Evolutionary conservation across 2,113 vertebrate genomes (phyloP), one percentile per base, ranked within the genome.

Genomic region (Hemiscyllium ocellatum): DNA sequence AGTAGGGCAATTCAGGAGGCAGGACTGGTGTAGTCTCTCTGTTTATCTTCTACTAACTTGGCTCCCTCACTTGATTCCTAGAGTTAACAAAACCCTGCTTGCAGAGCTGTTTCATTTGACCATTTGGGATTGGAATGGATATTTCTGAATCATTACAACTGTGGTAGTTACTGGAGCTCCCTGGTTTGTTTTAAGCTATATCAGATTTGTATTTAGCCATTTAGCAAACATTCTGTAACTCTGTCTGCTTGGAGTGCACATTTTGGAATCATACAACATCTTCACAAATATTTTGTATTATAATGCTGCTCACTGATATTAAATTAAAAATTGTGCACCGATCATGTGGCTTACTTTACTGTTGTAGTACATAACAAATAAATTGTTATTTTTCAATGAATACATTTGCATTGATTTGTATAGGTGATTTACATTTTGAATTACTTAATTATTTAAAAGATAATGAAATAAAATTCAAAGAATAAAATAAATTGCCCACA

Each of bases 191-290:
- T 4, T 42, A 91, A 47, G n/a, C 26, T 66, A 22, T 42, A 42
- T 20, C 89, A 33, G 89, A 65, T 19, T 33, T 17, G 5, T 93
- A 37, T 20, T 37, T 93, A n/a, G n/a, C 56, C 37, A 61, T n/a
- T 93, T n/a, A 93, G 89, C n/a, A 93, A 93, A 93, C 89, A 93
- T 93, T n/a, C 61, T 37, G 33, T 65, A 93, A 68, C 61, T 66
- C 33, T 33, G 26, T 50, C 24, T 52, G 12, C 33, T 72, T 95
- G 69, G 52, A 68, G 65, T 37, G 22, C 37, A 19, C 50, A 12
- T 26, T 50, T 95, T 13, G 56, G 72, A 5, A 52, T 95, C 47
- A 72, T 15, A 24, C 68, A 47, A 95, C 22, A 47, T 72, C 47
- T 50, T 50, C 94, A 72, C 26, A 50, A 76, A 95, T 26, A 17